Conservation (phyloP, 2,888 invertebrate species). For the Scotopteryx bipunctaria region DNA sequence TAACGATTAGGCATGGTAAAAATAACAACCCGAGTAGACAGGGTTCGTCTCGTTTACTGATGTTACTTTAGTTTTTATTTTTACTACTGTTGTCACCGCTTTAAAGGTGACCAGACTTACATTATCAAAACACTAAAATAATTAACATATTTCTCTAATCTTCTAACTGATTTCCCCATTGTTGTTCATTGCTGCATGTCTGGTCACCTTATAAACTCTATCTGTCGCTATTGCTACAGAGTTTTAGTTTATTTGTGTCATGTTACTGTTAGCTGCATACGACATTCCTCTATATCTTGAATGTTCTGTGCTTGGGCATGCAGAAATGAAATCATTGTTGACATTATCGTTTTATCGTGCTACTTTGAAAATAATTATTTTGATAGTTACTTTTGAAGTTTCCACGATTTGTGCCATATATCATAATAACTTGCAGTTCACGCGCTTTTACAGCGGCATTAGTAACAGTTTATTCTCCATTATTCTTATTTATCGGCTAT, state of each 20-base stretch:
- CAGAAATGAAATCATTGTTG: constrained; percentile 76
- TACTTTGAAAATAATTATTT: constrained; percentile 46
- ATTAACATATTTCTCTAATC: constrained; percentile 28
- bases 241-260: constrained; percentile 56
- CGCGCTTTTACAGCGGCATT: constrained; percentile 73
- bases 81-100: constrained; percentile 73
- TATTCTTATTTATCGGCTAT: constrained; percentile 36
- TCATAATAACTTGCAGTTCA: constrained; percentile 71
- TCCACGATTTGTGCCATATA: constrained; percentile 63
- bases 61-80: constrained; percentile 49
- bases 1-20: constrained; percentile 66
- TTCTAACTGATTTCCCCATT: constrained; percentile 29
- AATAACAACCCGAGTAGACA: constrained; percentile 65
- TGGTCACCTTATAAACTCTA: constrained; percentile 73
- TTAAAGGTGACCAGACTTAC: constrained; percentile 78
- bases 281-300: constrained; percentile 60
- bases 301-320: constrained; percentile 81
- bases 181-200: constrained; percentile 79
- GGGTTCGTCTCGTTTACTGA: constrained; percentile 63
- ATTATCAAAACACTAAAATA: constrained; percentile 18
- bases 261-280: constrained; percentile 64
- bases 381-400: constrained; percentile 49
- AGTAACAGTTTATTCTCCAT: constrained; percentile 63
- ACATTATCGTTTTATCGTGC: constrained; percentile 58
- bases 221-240: constrained; percentile 63